A percentile compares a stretch with the other conserved stretches of the same genome.
Conservation (phyloP, 2,113 vertebrate species). For the Thinocorus orbignyianus region DNA sequence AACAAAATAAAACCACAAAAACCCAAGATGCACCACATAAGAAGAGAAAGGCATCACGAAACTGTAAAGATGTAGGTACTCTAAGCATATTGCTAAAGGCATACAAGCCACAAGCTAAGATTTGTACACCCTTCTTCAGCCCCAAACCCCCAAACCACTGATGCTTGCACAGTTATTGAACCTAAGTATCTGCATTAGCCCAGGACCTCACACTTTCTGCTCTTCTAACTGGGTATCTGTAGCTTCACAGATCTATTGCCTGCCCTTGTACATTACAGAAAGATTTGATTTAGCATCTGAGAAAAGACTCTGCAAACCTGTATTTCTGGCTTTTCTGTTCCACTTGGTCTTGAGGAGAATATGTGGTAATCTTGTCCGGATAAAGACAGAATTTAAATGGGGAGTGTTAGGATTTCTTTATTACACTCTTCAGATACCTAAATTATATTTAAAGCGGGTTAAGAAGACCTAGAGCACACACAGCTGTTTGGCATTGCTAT, state of each 20-base stretch:
- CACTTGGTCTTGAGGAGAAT: neutral
- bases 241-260: neutral
- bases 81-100: neutral
- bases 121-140: neutral
- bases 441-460: constrained; percentile 4
- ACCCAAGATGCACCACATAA: neutral
- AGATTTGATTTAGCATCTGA: neutral
- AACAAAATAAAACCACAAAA: neutral
- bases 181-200: neutral
- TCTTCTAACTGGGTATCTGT: neutral
- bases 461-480: neutral
- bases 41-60: neutral
- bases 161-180: neutral
- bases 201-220: neutral
- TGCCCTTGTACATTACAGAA: neutral
- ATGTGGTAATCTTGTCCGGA: neutral
- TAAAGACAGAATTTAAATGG: neutral
- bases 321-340: neutral
- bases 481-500: constrained; percentile 27
- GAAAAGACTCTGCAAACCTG: neutral
- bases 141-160: neutral
- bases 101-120: neutral
- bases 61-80: neutral
- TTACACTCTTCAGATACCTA: constrained; percentile 8
- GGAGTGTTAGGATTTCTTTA: neutral